These are phyloP conservation scores for Tychaedon coryphoeus DNA, from an alignment of 2,113 vertebrate genomes.

Conservation along the genomic window DNA sequence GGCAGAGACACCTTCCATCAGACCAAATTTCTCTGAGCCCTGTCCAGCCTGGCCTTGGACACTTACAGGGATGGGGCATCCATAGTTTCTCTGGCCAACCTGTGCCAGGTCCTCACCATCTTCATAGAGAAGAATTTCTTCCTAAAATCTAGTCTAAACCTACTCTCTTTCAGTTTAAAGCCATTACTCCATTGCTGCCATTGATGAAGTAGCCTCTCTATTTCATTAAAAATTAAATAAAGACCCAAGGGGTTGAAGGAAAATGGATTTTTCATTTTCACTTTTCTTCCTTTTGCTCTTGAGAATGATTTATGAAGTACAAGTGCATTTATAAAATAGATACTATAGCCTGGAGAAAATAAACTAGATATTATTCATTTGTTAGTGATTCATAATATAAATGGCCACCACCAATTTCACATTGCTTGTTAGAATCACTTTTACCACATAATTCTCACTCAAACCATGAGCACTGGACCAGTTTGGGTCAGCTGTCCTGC, in stretches of 20 bases:
- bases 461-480: constrained; percentile 4
- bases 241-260: constrained; percentile 50
- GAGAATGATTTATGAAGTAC: constrained; percentile 73
- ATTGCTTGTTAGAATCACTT: constrained; percentile 35
- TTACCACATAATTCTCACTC: constrained; percentile 9
- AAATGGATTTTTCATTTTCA: constrained; percentile 71
- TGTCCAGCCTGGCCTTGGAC: neutral
- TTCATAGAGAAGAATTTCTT: neutral
- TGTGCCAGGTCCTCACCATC: neutral
- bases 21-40: neutral
- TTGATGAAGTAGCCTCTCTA: constrained; percentile 63
- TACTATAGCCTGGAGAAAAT: constrained; percentile 59
- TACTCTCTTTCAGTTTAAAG: neutral
- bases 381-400: constrained; percentile 53
- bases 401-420: constrained; percentile 24
- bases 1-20: neutral
- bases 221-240: constrained; percentile 77
- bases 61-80: neutral
- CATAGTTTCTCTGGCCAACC: neutral
- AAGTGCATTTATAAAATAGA: constrained; percentile 68
- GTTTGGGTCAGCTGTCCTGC: neutral
- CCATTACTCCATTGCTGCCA: constrained; percentile 42
- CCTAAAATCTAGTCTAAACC: neutral
- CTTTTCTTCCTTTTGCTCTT: constrained; percentile 66
- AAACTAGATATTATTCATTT: constrained; percentile 65